Evolutionary conservation across 2,797 vertebrate species (phyloP), one percentile per base, ranked within the genome.

Genomic region (Linurgus olivaceus): DNA sequence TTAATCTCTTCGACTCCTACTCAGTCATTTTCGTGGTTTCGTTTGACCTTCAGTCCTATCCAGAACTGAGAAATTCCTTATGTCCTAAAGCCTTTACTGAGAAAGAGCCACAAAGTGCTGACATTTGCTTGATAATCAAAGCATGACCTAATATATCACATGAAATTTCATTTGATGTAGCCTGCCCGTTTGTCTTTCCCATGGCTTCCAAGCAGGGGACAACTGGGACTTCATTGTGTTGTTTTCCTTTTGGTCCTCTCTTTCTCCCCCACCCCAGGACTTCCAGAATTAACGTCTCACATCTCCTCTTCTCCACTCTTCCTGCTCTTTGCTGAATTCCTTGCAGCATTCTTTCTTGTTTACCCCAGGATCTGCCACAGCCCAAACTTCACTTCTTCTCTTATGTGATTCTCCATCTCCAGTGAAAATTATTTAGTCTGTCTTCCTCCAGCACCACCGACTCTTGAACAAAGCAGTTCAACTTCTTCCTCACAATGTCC

Each of bases 1-100:
- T 90, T 92, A 88, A 89, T 93, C 89, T 89, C 75, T 89, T 57
- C 0, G 0, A 94, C 84, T 89, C 72, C 77, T 47, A 80, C 85
- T 96, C 89, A 92, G 78, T 94, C 73, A 74, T 80, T 94, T 91
- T 86, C 62, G 42, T 48, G 37, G 70, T 59, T 94, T 83, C 29
- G 23, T 71, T 65, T 93, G 92, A 91, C 76, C 82, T 93, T 90
- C 79, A 92, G 23, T 86, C 65, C 65, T 54, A 66, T 20, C 25
- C 54, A 68, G 21, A 73, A 29, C 48, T 26, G 75, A 77, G 6
- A 81, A 47, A 83, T 88, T 82, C 76, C 79, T 78, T 75, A 63
- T 7, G 47, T 38, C 58, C 44, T 0, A 77, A 83, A 85, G 18
- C 18, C 50, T 87, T 77, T 87, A 24, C 52, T 37, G 84, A 71